Evolutionary conservation across 1,140 invertebrate species (phyloP).

Genomic region (Caenorhabditis latens): DNA sequence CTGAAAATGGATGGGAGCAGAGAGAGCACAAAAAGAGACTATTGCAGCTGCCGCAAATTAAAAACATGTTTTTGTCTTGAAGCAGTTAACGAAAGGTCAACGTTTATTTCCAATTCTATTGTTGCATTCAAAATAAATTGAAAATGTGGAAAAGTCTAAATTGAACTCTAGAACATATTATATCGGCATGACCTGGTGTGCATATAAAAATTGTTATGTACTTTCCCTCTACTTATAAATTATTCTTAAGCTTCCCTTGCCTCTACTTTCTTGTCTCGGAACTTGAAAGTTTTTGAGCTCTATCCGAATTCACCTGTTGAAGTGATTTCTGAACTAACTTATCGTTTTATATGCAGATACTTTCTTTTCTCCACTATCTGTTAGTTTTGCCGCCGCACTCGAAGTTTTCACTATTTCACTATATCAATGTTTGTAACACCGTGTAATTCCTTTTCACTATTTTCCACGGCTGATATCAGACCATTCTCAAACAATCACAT

Average conservation of each 20-base stretch:
- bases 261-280: background rate
- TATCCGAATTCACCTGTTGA: background rate
- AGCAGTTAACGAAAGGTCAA: slow-evolving; percentile 33
- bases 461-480: slow-evolving; percentile 39
- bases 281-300: no score
- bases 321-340: background rate
- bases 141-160: background rate
- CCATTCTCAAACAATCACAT: slow-evolving; percentile 45
- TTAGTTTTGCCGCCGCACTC: background rate
- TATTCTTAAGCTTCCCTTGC: background rate
- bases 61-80: slow-evolving; percentile 39
- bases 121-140: background rate
- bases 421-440: background rate
- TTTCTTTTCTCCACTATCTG: background rate
- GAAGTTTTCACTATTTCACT: slow-evolving; percentile 22
- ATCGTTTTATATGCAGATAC: background rate
- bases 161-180: background rate
- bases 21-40: background rate
- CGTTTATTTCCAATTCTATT: slow-evolving; percentile 9
- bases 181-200: no score
- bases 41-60: slow-evolving; percentile 45
- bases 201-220: no score
- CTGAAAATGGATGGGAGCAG: background rate
- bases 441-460: slow-evolving; percentile 43
- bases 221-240: background rate